A percentile compares a stretch with the other conserved stretches of the same genome.
Evolutionary conservation across 2,113 vertebrate species (phyloP).

Genomic region (Falco punctatus): DNA sequence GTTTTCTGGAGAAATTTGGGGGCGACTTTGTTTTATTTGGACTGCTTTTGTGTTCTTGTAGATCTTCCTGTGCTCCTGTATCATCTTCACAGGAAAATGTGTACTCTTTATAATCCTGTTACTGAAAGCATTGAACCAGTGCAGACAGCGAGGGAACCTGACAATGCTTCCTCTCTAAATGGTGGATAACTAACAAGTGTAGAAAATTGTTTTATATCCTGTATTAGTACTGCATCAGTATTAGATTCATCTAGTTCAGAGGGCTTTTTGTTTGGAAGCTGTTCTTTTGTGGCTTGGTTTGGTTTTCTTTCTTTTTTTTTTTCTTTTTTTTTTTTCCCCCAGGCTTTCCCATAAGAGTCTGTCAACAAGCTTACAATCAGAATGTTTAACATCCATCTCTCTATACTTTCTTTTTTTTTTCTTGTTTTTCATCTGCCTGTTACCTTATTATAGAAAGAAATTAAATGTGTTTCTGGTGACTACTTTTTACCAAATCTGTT

Average conservation of each 20-base stretch:
- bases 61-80: not conserved
- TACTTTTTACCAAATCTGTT: not conserved
- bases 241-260: not conserved
- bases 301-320: not conserved
- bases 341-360: not conserved
- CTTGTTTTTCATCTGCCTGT: not conserved
- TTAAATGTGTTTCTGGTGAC: not conserved
- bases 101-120: not conserved
- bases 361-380: not conserved
- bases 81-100: not conserved
- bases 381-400: not conserved
- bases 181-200: not conserved
- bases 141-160: not conserved
- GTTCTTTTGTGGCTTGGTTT: not conserved
- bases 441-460: not conserved
- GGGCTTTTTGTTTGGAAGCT: not conserved
- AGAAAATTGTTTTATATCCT: not conserved
- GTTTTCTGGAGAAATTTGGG: not conserved
- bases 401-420: accelerated
- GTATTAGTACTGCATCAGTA: not conserved
- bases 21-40: not conserved
- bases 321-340: not conserved
- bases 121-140: not conserved
- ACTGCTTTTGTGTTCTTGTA: not conserved
- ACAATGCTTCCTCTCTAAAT: not conserved